phyloP scores from a whole-genome alignment of 2,113 vertebrate species.

The Syngnathus floridae region DNA sequence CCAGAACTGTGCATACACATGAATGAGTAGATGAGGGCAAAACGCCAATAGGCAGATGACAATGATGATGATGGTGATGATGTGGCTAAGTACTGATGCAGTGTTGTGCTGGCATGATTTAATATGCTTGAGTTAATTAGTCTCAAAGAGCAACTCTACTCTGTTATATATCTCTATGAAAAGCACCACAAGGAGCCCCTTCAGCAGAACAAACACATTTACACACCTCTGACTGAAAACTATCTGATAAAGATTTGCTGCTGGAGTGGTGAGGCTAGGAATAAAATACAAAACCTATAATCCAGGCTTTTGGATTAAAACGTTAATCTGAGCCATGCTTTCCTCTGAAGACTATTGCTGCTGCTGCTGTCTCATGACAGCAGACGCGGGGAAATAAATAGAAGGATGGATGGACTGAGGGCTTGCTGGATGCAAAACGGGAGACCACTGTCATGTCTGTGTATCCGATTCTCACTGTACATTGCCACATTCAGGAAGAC shows the following conservation, averaged over 20 bases:
- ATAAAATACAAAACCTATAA: conserved; percentile 70
- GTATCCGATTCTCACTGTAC: neutral
- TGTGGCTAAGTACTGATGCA: conserved; percentile 46
- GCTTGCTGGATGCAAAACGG: conserved; percentile 8
- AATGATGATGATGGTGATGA: conserved; percentile 25
- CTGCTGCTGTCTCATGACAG: conserved; percentile 48
- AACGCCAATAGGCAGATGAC: conserved; percentile 57
- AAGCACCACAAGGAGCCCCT: conserved; percentile 18
- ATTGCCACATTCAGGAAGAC: conserved; percentile 5
- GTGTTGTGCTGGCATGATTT: conserved; percentile 56
- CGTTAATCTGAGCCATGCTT: conserved; percentile 66
- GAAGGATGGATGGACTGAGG: conserved; percentile 20
- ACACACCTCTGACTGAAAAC: conserved; percentile 36
- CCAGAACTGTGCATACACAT: conserved; percentile 25
- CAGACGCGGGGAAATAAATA: conserved; percentile 25
- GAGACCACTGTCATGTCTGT: conserved; percentile 17
- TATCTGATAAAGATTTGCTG: conserved; percentile 33
- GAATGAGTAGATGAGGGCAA: conserved; percentile 29
- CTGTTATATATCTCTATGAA: conserved; percentile 22
- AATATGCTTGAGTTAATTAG: conserved; percentile 60
- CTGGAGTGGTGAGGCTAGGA: conserved; percentile 49
- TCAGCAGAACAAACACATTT: conserved; percentile 13
- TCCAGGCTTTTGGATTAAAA: conserved; percentile 70
- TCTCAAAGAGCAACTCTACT: conserved; percentile 46
- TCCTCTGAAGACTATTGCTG: conserved; percentile 43